phyloP scores from a whole-genome alignment of 1,140 invertebrate species.

The Calosoma granatense region DNA sequence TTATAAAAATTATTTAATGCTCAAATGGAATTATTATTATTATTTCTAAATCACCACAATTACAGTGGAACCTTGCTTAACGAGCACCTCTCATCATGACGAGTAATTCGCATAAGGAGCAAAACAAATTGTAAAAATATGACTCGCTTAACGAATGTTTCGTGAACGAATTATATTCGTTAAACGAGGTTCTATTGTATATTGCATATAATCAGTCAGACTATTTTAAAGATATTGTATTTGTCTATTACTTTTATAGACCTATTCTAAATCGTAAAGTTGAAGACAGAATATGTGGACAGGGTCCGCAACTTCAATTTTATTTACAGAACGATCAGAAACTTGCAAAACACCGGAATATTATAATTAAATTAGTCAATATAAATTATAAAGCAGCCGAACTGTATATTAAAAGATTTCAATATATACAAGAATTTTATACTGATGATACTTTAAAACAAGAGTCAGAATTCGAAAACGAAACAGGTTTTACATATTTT shows the following conservation, averaged over 20 bases:
- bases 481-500: conserved; percentile 21
- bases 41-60: too few species aligned
- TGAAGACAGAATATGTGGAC: conserved; percentile 53
- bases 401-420: conserved; percentile 55
- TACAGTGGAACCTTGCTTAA: too few species aligned
- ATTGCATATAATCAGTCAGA: too few species aligned
- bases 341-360: conserved; percentile 40
- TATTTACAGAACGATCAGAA: conserved; percentile 54
- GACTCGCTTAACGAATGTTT: too few species aligned
- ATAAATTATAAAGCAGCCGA: conserved; percentile 49
- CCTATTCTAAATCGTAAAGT: conserved; percentile 64
- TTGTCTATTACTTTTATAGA: conserved; percentile 42
- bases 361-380: conserved; percentile 42
- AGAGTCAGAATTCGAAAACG: conserved; percentile 36
- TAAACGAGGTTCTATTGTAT: too few species aligned
- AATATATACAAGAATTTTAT: conserved; percentile 54
- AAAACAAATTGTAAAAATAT: too few species aligned
- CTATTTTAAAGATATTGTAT: too few species aligned
- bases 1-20: too few species aligned
- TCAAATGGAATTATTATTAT: too few species aligned
- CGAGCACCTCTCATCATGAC: too few species aligned
- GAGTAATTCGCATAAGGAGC: too few species aligned
- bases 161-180: too few species aligned
- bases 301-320: conserved; percentile 49
- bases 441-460: conserved; percentile 55